Percentiles rank a stretch among this genome's conserved stretches.
These are phyloP conservation scores for Gadus chalcogrammus DNA, from an alignment of 2,113 vertebrate species.

Conservation along the genomic window DNA sequence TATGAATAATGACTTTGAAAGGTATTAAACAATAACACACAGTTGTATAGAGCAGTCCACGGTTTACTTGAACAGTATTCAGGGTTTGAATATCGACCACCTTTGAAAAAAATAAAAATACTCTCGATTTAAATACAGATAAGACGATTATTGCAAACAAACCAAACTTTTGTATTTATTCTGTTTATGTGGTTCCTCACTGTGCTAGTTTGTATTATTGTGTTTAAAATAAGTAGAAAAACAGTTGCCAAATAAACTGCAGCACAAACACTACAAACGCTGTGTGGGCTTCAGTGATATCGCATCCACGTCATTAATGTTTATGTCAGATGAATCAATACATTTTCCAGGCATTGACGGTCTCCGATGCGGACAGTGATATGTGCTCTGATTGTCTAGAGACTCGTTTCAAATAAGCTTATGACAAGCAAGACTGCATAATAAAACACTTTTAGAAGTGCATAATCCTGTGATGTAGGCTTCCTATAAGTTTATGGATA, in stretches of 20 bases:
- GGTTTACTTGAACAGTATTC: conserved; percentile 87
- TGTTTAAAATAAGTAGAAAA: conserved; percentile 80
- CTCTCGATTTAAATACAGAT: conserved; percentile 80
- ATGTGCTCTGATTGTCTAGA: too few relatives aligned
- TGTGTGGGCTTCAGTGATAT: conserved; percentile 57
- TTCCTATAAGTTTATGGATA: too few relatives aligned
- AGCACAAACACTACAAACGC: conserved; percentile 74
- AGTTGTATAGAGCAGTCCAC: conserved; percentile 82
- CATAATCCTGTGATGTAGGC: too few relatives aligned
- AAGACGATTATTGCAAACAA: conserved; percentile 79
- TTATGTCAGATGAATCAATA: too few relatives aligned
- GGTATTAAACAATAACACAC: conserved; percentile 66
- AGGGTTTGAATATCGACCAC: conserved; percentile 83
- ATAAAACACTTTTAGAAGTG: conserved; percentile 47
- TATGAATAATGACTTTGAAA: conserved; percentile 27
- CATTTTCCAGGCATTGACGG: too few relatives aligned
- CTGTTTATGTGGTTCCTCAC: conserved; percentile 75
- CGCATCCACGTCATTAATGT: too few relatives aligned
- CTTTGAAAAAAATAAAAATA: conserved; percentile 70
- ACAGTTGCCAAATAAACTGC: conserved; percentile 82
- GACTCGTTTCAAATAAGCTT: too few relatives aligned
- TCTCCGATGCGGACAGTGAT: too few relatives aligned
- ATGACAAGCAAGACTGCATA: conserved; percentile 69
- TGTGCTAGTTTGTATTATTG: conserved; percentile 87
- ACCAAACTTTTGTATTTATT: conserved; percentile 86